A percentile compares a stretch with the other conserved stretches of the same genome.
These are phyloP conservation scores for Cervus canadensis DNA, from an alignment of 2,113 vertebrate species.

Conservation along the genomic window DNA sequence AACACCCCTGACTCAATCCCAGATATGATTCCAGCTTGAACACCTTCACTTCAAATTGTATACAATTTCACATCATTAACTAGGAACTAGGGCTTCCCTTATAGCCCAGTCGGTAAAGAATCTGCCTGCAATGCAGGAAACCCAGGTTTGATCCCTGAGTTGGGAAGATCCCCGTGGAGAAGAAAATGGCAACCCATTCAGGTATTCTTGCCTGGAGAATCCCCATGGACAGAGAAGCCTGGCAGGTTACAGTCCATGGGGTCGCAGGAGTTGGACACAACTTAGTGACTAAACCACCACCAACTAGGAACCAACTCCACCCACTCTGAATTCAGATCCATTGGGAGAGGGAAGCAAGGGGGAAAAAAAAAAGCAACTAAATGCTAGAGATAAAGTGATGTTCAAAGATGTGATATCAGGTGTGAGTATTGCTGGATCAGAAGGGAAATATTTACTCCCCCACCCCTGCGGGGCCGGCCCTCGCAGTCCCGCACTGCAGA, in stretches of 20 bases:
- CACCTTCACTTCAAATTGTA: background rate
- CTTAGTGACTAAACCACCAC: no score
- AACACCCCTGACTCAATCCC: background rate
- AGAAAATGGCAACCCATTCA: background rate
- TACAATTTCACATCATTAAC: conserved; percentile 27
- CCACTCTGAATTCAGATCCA: background rate
- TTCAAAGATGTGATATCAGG: conserved; percentile 55
- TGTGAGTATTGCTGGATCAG: conserved; percentile 50
- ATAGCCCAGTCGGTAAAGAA: background rate
- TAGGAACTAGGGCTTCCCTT: background rate
- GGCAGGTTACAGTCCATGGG: no score
- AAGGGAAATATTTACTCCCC: conserved; percentile 40
- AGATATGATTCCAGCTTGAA: background rate
- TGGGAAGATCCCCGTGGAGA: background rate
- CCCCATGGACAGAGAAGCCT: background rate
- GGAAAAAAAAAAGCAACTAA: background rate
- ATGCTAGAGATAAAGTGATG: conserved; percentile 11
- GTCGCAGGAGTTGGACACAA: no score
- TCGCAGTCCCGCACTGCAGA: conserved; percentile 84
- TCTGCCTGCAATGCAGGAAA: background rate
- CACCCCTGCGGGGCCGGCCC: conserved; percentile 51
- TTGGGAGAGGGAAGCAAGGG: background rate
- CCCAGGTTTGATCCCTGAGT: background rate
- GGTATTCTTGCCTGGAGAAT: background rate
- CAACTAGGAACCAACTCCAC: background rate